A percentile compares a stretch with the other conserved stretches of the same genome.
These are phyloP conservation scores for Acleris emargana DNA, from an alignment of 2,888 invertebrate genomes.

Conservation along the genomic window DNA sequence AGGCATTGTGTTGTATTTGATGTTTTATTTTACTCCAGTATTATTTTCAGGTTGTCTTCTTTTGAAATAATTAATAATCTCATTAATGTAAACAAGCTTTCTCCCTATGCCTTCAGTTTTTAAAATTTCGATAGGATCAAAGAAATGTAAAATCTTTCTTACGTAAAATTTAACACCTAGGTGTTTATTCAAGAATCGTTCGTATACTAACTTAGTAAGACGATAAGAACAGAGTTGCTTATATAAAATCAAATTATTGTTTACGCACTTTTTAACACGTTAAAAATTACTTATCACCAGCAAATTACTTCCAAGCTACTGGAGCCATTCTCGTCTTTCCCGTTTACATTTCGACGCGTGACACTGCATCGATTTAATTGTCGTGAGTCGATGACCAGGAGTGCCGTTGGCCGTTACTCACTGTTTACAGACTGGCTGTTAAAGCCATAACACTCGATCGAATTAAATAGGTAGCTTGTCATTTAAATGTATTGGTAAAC, in stretches of 20 bases:
- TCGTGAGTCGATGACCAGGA: constrained; percentile 73
- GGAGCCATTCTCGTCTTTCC: constrained; percentile 27
- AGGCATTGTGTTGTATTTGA: constrained; percentile 17
- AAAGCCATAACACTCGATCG: constrained; percentile 24
- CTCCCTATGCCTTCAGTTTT: too few species aligned
- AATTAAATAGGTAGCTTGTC: constrained; percentile 5
- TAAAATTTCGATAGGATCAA: too few species aligned
- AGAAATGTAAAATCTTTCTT: too few species aligned
- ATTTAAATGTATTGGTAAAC: constrained; percentile 14
- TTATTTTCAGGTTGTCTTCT: not conserved
- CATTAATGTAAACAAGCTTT: too few species aligned
- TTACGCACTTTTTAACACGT: not conserved
- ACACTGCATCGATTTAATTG: constrained; percentile 68
- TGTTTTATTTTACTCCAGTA: constrained; percentile 1
- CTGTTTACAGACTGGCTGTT: constrained; percentile 28
- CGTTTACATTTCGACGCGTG: constrained; percentile 40
- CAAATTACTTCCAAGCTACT: constrained; percentile 10
- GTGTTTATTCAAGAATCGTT: too few species aligned
- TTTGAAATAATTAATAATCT: not conserved
- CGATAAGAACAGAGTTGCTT: too few species aligned
- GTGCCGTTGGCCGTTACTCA: constrained; percentile 25
- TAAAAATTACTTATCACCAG: not conserved
- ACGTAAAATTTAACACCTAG: too few species aligned
- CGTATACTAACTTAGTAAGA: too few species aligned
- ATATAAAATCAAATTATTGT: not conserved